Evolutionary conservation across 2,113 vertebrate species (phyloP), one percentile per base, ranked within the genome.

Genomic region (Rhinopomastus cyanomelas): DNA sequence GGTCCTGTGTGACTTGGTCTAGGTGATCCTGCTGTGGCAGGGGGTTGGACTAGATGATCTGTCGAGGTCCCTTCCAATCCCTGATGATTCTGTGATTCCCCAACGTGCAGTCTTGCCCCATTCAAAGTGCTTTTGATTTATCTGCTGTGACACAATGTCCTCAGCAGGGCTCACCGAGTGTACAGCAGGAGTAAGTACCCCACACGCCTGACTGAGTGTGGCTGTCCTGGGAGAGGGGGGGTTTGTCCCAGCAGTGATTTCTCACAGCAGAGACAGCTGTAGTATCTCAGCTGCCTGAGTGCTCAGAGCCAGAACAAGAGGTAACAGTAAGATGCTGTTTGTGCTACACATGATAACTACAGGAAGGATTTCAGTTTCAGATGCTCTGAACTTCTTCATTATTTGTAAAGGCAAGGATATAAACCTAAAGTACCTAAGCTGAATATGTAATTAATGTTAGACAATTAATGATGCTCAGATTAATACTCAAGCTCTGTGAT

Each of bases 121-220:
- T 80, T 91, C 78, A 56, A 76, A 34, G 37, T 72, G 23, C 3
- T 56, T 75, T 69, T 64, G 36, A 82, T 69, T 74, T 66, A 82
- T 69, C 1, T 6, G 26, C 68, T 51, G 36, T 34, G 46, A 80
- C 46, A 73, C 73, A 76, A 76, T 8, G 34, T 55, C n/a, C 46
- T 85, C 75, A 69, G 51, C 25, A 77, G 51, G 36, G 29, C 46
- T 80, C 36, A 65, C 34, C 27, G 53, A 32, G 16, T 49, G 11
- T 57, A 14, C 6, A 32, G 30, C 14, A 67, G 53, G 9, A 49
- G 14, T 26, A 12, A 79, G 25, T 27, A 48, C 1, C 26, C 25
- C 3, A 2, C 0, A 3, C 48, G 26, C 29, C 37, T 84, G 39
- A 27, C 11, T 42, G 42, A 75, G 29, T 6, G 15, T 1, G 6